Base-by-base conservation (phyloP, 1,140 invertebrate species). In the Battus philenor region DNA sequence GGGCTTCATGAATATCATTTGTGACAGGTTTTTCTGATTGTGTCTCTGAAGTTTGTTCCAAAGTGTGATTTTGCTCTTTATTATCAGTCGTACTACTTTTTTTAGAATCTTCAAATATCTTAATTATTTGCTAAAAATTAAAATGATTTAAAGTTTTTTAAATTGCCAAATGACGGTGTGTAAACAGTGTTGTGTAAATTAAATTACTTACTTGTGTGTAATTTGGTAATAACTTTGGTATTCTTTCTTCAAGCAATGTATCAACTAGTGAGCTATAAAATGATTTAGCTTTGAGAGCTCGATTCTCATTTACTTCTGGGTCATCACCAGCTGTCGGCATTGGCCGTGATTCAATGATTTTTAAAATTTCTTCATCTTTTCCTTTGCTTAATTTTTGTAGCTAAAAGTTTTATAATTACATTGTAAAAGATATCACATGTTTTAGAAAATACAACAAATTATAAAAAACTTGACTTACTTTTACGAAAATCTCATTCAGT, bases 401-500 rank as follows among this genome's bases (percentile, higher is more conserved):
- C 38, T 41, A 24, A 0, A 27, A 24, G 22, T 24, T 7, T 24
- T 24, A 24, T 22, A 8, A 22, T 22, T 8, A 3, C 8, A 8
- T 4, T 22, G 20, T 4, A 22, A 8, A 16, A 20, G 17, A 36
- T 11, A 9, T 20, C 3, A 2, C 12, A 12, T 12, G 3, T 22
- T 8, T n/a, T 10, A 17, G 0, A 34, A 11, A 17, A 17, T 11
- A 9, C 3, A 8, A 36, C 8, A 11, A 12, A 5, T 22, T 6
- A 3, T 22, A 22, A 8, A 22, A 3, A 36, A 24, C n/a, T 3
- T 18, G 12, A 15, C 46, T 66, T 54, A 73, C 69, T 45, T 65
- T 59, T 0, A 11, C 9, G 27, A 68, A 60, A 17, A 72, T 51
- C 13, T 63, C 51, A 11, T 59, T 38, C 13, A 71, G 18, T 33